Evolutionary conservation across 1,140 invertebrate genomes (phyloP).

Genomic region (Cyclina sinensis): DNA sequence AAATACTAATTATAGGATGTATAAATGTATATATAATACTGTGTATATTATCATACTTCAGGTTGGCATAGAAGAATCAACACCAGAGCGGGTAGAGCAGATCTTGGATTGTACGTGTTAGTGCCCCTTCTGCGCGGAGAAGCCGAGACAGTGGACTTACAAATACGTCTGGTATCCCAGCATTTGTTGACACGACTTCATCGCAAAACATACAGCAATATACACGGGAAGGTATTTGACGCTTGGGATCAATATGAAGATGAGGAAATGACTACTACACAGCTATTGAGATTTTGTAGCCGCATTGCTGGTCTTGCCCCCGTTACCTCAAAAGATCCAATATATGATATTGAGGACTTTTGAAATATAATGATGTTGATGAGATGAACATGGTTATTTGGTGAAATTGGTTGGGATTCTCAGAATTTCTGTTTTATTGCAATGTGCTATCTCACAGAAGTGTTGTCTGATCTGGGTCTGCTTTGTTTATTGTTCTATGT

Average conservation of each 20-base stretch:
- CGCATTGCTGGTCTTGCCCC: background rate
- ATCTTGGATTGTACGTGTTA: background rate
- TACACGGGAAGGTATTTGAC: background rate
- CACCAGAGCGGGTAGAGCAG: background rate
- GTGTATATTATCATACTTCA: background rate
- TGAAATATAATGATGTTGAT: too few relatives aligned
- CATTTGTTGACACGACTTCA: background rate
- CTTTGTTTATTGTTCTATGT: too few relatives aligned
- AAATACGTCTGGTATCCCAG: slow-evolving; percentile 14
- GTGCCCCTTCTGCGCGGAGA: background rate
- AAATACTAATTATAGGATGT: too few relatives aligned
- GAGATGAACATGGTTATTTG: too few relatives aligned
- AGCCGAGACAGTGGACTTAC: slow-evolving; percentile 5
- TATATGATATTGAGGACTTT: too few relatives aligned
- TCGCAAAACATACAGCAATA: background rate
- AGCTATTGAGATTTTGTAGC: background rate
- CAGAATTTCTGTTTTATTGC: too few relatives aligned
- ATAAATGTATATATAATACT: too few relatives aligned
- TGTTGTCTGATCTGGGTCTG: too few relatives aligned
- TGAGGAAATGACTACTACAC: background rate
- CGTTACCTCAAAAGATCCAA: too few relatives aligned
- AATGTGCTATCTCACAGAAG: too few relatives aligned
- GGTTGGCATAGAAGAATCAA: slow-evolving; percentile 32
- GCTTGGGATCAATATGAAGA: slow-evolving; percentile 34
- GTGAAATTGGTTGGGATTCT: too few relatives aligned